phyloP scores from a whole-genome alignment of 1,140 invertebrate genomes.

The Philaenus spumarius region DNA sequence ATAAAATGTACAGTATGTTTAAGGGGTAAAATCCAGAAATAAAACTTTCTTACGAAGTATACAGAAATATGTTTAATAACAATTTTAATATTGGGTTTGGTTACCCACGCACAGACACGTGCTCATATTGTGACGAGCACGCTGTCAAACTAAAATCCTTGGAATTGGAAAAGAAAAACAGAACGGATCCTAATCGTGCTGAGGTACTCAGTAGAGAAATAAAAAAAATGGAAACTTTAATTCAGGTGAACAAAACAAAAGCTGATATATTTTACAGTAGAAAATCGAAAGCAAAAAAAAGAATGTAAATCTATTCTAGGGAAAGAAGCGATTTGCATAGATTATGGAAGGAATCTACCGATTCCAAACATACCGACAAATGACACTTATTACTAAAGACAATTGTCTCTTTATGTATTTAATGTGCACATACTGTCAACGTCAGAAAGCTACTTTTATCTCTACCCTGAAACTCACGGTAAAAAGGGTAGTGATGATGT shows the following conservation, averaged over 20 bases:
- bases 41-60: background rate
- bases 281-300: background rate
- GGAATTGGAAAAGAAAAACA: background rate
- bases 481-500: too few relatives aligned
- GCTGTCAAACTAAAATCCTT: background rate
- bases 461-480: too few relatives aligned
- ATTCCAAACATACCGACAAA: too few relatives aligned
- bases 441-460: too few relatives aligned
- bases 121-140: background rate
- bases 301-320: too few relatives aligned
- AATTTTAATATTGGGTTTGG: constrained; percentile 8
- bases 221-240: background rate
- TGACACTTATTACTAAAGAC: too few relatives aligned
- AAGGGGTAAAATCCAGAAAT: background rate
- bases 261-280: constrained; percentile 4
- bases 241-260: background rate
- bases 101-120: constrained; percentile 4
- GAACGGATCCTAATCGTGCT: background rate
- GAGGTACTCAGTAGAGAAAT: background rate
- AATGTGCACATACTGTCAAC: too few relatives aligned
- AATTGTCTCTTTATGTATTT: too few relatives aligned
- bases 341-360: too few relatives aligned
- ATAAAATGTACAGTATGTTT: constrained; percentile 6
- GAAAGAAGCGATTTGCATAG: too few relatives aligned
- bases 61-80: constrained; percentile 5